A percentile compares a stretch with the other conserved stretches of the same genome.
Evolutionary conservation across 2,113 vertebrate genomes (phyloP).

Genomic region (Calonectris borealis): DNA sequence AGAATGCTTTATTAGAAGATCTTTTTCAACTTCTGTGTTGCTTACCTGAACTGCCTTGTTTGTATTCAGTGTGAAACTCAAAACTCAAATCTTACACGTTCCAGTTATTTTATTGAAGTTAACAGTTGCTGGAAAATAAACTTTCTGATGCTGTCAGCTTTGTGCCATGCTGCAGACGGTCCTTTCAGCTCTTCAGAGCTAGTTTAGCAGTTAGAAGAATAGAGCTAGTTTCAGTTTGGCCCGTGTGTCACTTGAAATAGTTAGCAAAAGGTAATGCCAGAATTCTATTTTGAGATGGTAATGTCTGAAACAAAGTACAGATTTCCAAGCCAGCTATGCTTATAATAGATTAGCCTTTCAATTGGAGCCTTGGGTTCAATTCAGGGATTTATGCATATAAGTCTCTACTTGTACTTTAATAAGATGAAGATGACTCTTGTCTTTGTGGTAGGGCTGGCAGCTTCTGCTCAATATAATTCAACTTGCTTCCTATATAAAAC

Average conservation of each 20-base stretch:
- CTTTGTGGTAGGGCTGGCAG: background rate
- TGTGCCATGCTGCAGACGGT: background rate
- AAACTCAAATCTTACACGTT: background rate
- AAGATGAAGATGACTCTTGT: background rate
- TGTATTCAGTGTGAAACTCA: background rate
- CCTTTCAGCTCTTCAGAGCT: background rate
- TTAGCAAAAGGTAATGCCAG: background rate
- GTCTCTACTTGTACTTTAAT: background rate
- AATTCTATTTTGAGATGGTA: slow-evolving; percentile 11
- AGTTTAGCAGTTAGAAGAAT: slow-evolving; percentile 16
- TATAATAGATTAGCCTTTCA: background rate
- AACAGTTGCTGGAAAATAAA: background rate
- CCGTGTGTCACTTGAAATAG: background rate
- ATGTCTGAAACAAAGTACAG: slow-evolving; percentile 1
- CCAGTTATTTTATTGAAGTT: background rate
- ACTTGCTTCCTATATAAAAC: background rate
- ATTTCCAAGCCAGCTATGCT: background rate
- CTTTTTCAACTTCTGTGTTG: background rate
- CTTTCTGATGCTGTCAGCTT: background rate
- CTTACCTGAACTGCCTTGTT: background rate
- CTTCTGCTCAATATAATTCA: background rate
- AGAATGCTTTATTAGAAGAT: background rate
- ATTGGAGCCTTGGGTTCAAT: background rate
- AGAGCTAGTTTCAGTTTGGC: background rate
- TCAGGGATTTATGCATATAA: background rate